These are phyloP conservation scores for Larimichthys polyactis DNA, from an alignment of 2,113 vertebrate species.

Conservation along the genomic window DNA sequence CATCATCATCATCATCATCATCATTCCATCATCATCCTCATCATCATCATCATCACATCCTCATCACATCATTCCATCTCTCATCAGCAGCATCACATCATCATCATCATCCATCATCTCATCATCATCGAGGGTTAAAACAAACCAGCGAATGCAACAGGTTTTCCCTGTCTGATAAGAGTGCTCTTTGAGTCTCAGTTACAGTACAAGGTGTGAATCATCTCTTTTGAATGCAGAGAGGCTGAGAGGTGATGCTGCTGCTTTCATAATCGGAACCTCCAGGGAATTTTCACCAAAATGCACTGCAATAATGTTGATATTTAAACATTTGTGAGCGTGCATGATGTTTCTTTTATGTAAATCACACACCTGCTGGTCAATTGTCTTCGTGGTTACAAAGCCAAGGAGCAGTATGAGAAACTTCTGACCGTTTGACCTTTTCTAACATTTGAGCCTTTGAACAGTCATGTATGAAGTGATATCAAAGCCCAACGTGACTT, in stretches of 20 bases:
- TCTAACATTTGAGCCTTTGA: slow-evolving; percentile 44
- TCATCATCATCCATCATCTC: no score
- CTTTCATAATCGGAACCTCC: background rate
- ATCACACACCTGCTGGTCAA: background rate
- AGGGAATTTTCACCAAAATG: background rate
- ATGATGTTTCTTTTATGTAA: background rate
- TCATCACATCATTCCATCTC: no score
- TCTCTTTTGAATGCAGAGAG: slow-evolving; percentile 41
- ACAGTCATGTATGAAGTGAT: slow-evolving; percentile 47
- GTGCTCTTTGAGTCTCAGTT: slow-evolving; percentile 32
- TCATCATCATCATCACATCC: no score
- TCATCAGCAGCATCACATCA: no score
- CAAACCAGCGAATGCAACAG: slow-evolving; percentile 1
- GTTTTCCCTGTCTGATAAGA: slow-evolving; percentile 15
- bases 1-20: no score
- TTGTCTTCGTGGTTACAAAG: background rate
- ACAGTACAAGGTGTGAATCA: slow-evolving; percentile 33
- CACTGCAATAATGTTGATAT: background rate
- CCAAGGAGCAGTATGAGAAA: slow-evolving; percentile 15
- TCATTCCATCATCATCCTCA: no score
- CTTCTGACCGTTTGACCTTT: slow-evolving; percentile 41
- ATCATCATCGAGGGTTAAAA: slow-evolving; percentile 4
- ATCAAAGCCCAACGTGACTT: slow-evolving; percentile 58
- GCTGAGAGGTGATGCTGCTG: slow-evolving; percentile 10
- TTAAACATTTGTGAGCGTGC: background rate